Conservation (phyloP, 1,140 invertebrate genomes). For the Neoseiulus cucumeris region DNA sequence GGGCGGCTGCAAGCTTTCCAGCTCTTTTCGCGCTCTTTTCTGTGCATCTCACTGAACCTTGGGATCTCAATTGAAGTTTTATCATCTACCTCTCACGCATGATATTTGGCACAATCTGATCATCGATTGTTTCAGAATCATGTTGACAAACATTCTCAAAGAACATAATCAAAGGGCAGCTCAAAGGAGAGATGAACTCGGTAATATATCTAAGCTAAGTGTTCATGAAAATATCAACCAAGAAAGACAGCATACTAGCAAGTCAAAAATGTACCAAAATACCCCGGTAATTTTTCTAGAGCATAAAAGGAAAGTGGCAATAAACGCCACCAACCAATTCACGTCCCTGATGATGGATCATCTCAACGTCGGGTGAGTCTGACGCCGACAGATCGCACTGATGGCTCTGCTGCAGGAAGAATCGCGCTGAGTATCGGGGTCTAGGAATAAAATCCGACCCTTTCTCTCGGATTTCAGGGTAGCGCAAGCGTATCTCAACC, state of each 20-base stretch:
- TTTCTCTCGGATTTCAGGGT: slow-evolving; percentile 34
- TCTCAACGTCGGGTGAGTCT: slow-evolving; percentile 75
- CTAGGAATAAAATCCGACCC: neutral
- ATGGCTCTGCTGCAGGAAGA: neutral
- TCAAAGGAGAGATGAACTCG: slow-evolving; percentile 56
- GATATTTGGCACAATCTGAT: no score
- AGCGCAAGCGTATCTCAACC: slow-evolving; percentile 91
- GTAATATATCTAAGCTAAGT: slow-evolving; percentile 29
- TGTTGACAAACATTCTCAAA: slow-evolving; percentile 67
- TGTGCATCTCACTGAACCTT: no score
- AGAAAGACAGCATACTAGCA: neutral
- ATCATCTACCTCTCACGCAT: no score
- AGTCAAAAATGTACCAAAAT: neutral
- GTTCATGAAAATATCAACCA: neutral
- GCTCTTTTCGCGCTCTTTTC: no score
- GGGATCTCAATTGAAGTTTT: no score
- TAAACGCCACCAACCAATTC: slow-evolving; percentile 67
- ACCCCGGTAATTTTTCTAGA: slow-evolving; percentile 29
- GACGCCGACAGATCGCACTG: neutral
- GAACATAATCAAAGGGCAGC: slow-evolving; percentile 60
- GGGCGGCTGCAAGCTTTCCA: no score
- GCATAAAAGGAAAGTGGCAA: slow-evolving; percentile 77
- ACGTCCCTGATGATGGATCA: slow-evolving; percentile 88
- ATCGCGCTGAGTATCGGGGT: slow-evolving; percentile 9
- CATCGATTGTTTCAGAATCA: slow-evolving; percentile 24